Base-by-base conservation (phyloP, 2,888 invertebrate species). In the Xanthorhoe spadicearia region DNA sequence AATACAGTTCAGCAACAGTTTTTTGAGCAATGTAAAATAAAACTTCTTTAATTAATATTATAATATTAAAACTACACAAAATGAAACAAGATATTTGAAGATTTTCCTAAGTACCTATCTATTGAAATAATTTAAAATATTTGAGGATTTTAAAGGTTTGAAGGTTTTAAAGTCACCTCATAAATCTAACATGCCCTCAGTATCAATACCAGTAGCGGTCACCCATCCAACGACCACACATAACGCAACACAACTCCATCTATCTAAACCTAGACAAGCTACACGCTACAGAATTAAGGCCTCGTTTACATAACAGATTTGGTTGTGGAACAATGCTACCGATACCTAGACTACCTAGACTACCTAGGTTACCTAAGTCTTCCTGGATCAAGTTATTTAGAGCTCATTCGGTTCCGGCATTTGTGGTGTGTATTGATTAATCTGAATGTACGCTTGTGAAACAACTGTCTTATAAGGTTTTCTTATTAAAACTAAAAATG, bases 381-480 rank as follows among this genome's bases (percentile, higher is more conserved):
- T 62, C 66, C 66, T 62, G 59, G 63, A 59, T 56, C 62, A 9
- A 18, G 55, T 67, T 62, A 60, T 60, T 23, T 66, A 59, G 59
- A 59, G 32, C 62, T 49, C 18, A 35, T 0, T 43, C 5, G 32
- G 23, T 67, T 67, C 67, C 67, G 64, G 53, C 59, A 64, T 38
- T 53, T 64, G 64, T 49, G 64, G 64, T 56, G 49, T n/a, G 35
- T 57, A 54, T 61, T 49, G 54, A 55, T 55, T 61, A 35, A 49
- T 49, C 54, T 48, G 48, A 17, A 48, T 48, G 48, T 48, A 48
- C 48, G 48, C 48, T 48, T 48, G 48, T 48, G 48, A 17, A 48
- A 17, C 17, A 0, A 48, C 17, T 7, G 17, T 4, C 15, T 48
- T 48, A 48, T 48, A 2, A 23, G 4, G 2, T 23, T 23, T 23